Evolutionary conservation across 2,888 invertebrate species (phyloP), one percentile per base, ranked within the genome.

Genomic region (Caenorhabditis sp.): DNA sequence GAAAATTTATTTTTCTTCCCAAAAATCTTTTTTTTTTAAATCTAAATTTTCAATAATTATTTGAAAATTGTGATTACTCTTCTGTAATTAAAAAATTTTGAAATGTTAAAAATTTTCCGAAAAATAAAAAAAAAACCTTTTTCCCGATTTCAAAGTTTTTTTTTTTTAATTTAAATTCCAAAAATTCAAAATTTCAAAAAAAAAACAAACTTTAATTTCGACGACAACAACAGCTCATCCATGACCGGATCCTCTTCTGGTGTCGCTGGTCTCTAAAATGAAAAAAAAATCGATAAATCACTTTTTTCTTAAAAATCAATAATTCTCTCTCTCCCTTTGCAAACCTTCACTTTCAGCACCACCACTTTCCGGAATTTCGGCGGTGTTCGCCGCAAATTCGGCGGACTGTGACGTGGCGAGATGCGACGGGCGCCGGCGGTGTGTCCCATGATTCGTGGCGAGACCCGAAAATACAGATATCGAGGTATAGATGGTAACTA

Each of bases 221-320:
- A 82, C 32, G 80, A 78, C 47, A 84, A 56, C 40, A 85, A 58
- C 15, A 85, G 64, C 50, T 84, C 85, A 67, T 85, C 85, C 84
- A 84, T 83, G 18, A 74, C 55, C 26, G 58, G 69, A 44, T 80
- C 40, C 70, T 70, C 74, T 44, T 61, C 61, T 35, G 50, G 44
- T 32, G 58, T 35, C 15, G 65, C 67, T 13, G 65, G 20, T 60
- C 65, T 79, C 69, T 79, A 40, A 11, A 72, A 64, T 35, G 56
- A 51, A 3, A 5, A 8, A 13, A 6, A 50, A 65, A 37, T 40
- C 11, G 18, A 15, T 55, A 24, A 15, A 40, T n/a, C 20, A 26
- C 24, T 15, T 55, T 6, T 47, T 1, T 26, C n/a, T 18, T 50
- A 28, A 15, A 26, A 18, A 35, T 35, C n/a, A 70, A 51, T n/a